Base-by-base conservation (phyloP, 2,113 vertebrate genomes). In the Ciconia stormi region DNA sequence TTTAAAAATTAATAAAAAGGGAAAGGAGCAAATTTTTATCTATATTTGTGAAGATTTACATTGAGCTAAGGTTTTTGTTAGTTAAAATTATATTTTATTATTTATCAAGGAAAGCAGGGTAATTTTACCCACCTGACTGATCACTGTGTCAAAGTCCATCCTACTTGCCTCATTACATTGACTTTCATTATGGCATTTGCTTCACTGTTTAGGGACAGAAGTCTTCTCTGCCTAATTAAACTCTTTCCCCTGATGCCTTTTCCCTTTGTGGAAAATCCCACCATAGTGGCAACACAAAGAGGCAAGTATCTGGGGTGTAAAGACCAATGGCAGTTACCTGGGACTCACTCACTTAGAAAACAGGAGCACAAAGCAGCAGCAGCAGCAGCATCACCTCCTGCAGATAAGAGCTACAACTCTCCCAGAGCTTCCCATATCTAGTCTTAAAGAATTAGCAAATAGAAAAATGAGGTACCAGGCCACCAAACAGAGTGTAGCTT, bases 381-480 rank as follows among this genome's bases (percentile, higher is more conserved):
- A 96, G 56, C 19, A 58, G 86, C 96, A 94, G 67, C 97, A 93
- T 59, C 93, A 59, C 66, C 85, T 89, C 44, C 46, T n/a, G n/a
- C 40, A 90, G 97, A 98, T 96, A 98, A 98, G 95, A 83, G 69
- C 93, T 94, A 42, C 42, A 76, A 7, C 30, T 55, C 66, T 77
- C 32, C 3, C 32, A 67, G 25, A 66, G 4, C 55, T 73, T 93
- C 44, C 50, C 91, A 96, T 96, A 97, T 98, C 93, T 93, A 80
- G 63, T 84, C 7, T 3, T 82, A 92, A 89, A 96, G 94, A 96
- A 95, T 97, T 92, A 91, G 78, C 42, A 85, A 93, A 90, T 47
- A 97, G 96, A 97, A 97, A 98, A 98, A 82, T 87, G 81, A 96
- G 88, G 91, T 97, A 96, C 95, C 94, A 95, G 55, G 26, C n/a